These are phyloP conservation scores for Phenganax stokvisi DNA, from an alignment of 92 coral and sea anemone species.

Conservation along the genomic window DNA sequence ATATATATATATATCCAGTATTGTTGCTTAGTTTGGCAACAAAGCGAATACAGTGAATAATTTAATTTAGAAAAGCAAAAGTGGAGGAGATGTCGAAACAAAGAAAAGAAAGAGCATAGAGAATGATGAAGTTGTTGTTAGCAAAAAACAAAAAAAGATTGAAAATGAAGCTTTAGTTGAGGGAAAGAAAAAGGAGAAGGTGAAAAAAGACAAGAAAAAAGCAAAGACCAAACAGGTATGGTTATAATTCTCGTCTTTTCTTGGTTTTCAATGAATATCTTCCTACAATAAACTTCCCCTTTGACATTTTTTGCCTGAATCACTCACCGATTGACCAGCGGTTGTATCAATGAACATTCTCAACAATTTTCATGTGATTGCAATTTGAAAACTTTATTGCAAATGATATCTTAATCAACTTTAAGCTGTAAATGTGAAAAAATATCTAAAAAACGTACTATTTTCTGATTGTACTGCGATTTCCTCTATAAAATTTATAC, in stretches of 20 bases:
- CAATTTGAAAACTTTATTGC: no score
- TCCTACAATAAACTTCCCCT: no score
- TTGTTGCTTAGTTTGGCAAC: no score
- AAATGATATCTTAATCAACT: no score
- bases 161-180: constrained; percentile 3
- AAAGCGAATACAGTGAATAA: not conserved
- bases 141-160: constrained; percentile 13
- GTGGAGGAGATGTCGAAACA: constrained; percentile 8
- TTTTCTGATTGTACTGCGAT: not conserved
- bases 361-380: no score
- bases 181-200: constrained; percentile 6
- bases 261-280: no score
- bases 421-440: no score
- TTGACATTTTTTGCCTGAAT: no score
- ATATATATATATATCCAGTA: no score
- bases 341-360: no score
- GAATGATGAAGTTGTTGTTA: constrained; percentile 24
- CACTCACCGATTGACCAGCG: no score
- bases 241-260: not conserved
- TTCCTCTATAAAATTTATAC: not conserved
- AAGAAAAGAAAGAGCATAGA: constrained; percentile 11
- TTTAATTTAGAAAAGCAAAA: constrained; percentile 20
- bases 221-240: constrained; percentile 8
- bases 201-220: constrained; percentile 19
- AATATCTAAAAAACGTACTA: no score